phyloP scores from a whole-genome alignment of 1,140 invertebrate genomes.

The Drosophila busckii region DNA sequence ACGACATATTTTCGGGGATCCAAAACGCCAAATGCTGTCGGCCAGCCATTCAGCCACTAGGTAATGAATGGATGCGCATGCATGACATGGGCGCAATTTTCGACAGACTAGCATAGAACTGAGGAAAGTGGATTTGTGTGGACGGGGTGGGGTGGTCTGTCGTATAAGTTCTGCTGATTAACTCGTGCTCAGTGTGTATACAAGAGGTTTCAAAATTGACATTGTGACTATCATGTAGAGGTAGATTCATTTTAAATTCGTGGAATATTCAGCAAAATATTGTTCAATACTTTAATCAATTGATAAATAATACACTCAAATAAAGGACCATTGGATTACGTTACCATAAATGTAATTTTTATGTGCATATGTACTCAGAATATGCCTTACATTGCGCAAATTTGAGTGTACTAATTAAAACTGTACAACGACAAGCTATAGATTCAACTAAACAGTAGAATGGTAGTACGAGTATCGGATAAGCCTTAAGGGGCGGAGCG shows the following conservation, averaged over 20 bases:
- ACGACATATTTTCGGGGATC: constrained; percentile 69
- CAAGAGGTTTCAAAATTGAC: too few species aligned
- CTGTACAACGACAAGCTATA: constrained; percentile 42
- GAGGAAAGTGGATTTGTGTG: neutral
- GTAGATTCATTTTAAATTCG: too few species aligned
- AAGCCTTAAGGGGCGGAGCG: constrained; percentile 55
- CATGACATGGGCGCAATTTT: constrained; percentile 75
- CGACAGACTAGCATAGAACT: constrained; percentile 26
- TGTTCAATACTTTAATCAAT: too few species aligned
- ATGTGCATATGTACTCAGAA: neutral
- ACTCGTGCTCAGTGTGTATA: constrained; percentile 54
- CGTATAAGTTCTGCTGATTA: constrained; percentile 58
- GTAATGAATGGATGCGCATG: constrained; percentile 72
- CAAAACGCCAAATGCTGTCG: constrained; percentile 73
- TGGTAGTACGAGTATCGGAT: constrained; percentile 33
- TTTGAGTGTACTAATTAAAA: constrained; percentile 59
- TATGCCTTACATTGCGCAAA: constrained; percentile 18
- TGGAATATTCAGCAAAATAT: too few species aligned
- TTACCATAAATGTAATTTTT: too few species aligned
- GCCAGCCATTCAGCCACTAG: constrained; percentile 64
- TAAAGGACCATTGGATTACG: too few species aligned
- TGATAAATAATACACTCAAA: too few species aligned
- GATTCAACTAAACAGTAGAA: constrained; percentile 59
- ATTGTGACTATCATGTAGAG: too few species aligned
- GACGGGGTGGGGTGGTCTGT: constrained; percentile 4